phyloP scores from a whole-genome alignment of 92 coral and sea anemone species.

The Phenganax stokvisi region DNA sequence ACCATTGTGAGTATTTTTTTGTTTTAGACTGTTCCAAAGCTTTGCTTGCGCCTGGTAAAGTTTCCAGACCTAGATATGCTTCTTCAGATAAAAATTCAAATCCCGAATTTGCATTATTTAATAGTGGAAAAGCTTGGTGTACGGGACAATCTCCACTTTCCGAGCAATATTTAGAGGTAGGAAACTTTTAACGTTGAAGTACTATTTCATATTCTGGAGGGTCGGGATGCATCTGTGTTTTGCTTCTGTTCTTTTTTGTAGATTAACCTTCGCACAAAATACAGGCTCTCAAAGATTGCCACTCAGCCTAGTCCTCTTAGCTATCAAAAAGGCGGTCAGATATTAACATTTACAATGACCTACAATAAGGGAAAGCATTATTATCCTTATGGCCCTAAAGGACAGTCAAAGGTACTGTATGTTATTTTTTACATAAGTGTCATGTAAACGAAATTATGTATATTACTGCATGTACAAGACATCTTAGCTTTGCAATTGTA shows the following conservation, averaged over 20 bases:
- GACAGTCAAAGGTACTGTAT: slow-evolving; percentile 17
- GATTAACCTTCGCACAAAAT: slow-evolving; percentile 47
- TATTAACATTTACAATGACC: slow-evolving; percentile 5
- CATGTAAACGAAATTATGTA: neutral
- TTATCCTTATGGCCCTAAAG: slow-evolving; percentile 32
- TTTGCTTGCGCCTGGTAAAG: slow-evolving; percentile 47
- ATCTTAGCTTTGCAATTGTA: neutral
- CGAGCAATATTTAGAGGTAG: slow-evolving; percentile 51
- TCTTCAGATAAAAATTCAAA: slow-evolving; percentile 54
- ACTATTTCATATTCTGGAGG: neutral
- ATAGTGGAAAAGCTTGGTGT: slow-evolving; percentile 61
- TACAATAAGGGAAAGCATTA: slow-evolving; percentile 9
- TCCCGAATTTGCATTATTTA: slow-evolving; percentile 49
- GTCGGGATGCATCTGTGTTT: neutral
- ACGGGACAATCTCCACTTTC: slow-evolving; percentile 26
- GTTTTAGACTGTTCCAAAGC: slow-evolving; percentile 49
- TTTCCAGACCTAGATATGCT: slow-evolving; percentile 33
- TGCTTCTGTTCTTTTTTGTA: neutral
- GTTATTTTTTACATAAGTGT: too few relatives aligned
- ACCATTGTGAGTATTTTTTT: neutral
- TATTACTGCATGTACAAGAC: neutral
- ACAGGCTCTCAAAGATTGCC: slow-evolving; percentile 45
- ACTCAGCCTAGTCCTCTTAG: slow-evolving; percentile 53
- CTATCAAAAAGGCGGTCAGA: slow-evolving; percentile 8
- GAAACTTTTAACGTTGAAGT: neutral